Evolutionary conservation across 1,140 invertebrate genomes (phyloP), one percentile per base, ranked within the genome.

Genomic region (Steinernema khuongi): DNA sequence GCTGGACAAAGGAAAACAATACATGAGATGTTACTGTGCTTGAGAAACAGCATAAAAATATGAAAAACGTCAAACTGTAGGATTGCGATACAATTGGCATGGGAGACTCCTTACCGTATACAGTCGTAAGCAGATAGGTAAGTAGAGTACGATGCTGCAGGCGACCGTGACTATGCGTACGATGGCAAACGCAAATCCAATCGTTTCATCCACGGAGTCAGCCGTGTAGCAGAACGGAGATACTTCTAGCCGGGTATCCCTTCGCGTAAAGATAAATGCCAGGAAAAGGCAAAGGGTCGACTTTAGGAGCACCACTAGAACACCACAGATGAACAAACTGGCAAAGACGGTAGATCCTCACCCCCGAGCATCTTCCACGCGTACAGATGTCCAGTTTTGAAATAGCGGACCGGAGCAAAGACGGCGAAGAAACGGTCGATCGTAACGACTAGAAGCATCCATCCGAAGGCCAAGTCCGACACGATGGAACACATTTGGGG

Each of bases 21-120:
- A n/a, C n/a, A n/a, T n/a, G n/a, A n/a, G n/a, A n/a, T n/a, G n/a
- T n/a, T n/a, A n/a, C n/a, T n/a, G n/a, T n/a, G n/a, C n/a, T n/a
- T n/a, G n/a, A n/a, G n/a, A n/a, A n/a, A n/a, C n/a, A n/a, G n/a
- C n/a, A n/a, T n/a, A n/a, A n/a, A n/a, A n/a, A n/a, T n/a, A n/a
- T n/a, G n/a, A n/a, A n/a, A n/a, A n/a, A n/a, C n/a, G n/a, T n/a
- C n/a, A n/a, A n/a, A n/a, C n/a, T n/a, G n/a, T n/a, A n/a, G n/a
- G n/a, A n/a, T n/a, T n/a, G n/a, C n/a, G n/a, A n/a, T n/a, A n/a
- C n/a, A n/a, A n/a, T n/a, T n/a, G n/a, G n/a, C n/a, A n/a, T n/a
- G n/a, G n/a, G n/a, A 60, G 50, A 26, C 50, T 60, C 22, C 50
- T 60, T 22, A 60, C 50, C 50, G 19, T 60, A 60, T 60, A 60